Conservation (phyloP, 2,113 vertebrate genomes). For the Ailurus styani region DNA sequence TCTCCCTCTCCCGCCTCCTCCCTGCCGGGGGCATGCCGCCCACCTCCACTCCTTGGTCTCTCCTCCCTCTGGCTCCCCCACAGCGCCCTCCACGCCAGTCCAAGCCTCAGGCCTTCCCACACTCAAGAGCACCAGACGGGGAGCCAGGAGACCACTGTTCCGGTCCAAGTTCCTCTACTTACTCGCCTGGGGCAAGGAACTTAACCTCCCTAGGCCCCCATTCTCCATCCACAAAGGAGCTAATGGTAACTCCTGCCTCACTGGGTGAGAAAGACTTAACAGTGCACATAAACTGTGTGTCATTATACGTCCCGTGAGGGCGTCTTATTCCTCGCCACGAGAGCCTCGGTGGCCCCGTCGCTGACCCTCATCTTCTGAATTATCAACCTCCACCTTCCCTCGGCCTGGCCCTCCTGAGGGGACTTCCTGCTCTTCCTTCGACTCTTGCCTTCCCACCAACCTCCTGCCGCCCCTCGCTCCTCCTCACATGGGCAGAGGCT, state of each 20-base stretch:
- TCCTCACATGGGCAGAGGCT: conserved; percentile 87
- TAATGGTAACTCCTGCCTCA: not conserved
- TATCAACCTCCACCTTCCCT: not conserved
- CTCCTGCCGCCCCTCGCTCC: not conserved
- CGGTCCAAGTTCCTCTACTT: not conserved
- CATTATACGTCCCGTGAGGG: not conserved
- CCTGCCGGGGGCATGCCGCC: rapidly evolving
- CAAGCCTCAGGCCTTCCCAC: not conserved
- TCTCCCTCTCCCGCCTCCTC: not conserved
- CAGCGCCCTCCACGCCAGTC: no score
- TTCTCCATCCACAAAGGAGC: not conserved
- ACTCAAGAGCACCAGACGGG: not conserved
- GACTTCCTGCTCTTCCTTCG: not conserved
- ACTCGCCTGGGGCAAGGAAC: not conserved
- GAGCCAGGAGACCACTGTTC: not conserved
- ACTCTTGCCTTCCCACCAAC: not conserved
- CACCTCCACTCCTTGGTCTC: not conserved
- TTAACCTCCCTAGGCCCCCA: not conserved
- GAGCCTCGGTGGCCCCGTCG: rapidly evolving
- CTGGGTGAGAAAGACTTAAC: not conserved
- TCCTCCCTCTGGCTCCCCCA: not conserved
- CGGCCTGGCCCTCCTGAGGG: not conserved
- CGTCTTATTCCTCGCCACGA: not conserved
- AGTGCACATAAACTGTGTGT: not conserved
- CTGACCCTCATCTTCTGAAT: not conserved